Evolutionary conservation across 1,140 invertebrate species (phyloP).

Genomic region (Diabrotica virgifera): DNA sequence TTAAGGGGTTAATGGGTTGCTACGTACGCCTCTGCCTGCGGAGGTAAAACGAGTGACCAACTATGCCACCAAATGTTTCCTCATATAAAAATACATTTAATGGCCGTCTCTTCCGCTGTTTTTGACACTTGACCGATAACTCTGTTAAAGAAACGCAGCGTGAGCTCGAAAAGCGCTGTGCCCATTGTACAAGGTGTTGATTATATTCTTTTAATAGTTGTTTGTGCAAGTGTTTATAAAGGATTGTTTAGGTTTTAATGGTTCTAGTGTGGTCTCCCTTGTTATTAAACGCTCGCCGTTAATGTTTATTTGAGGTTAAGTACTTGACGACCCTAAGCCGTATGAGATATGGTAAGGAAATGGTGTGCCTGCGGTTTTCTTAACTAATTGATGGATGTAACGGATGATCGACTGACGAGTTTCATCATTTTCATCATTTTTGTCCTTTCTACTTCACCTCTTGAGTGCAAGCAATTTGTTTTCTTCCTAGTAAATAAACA

Average conservation of each 20-base stretch:
- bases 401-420: too few species aligned
- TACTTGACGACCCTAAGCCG: not conserved
- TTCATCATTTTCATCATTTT: too few species aligned
- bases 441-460: too few species aligned
- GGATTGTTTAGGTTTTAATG: not conserved
- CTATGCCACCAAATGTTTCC: not conserved
- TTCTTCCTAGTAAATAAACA: too few species aligned
- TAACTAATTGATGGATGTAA: too few species aligned
- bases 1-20: too few species aligned
- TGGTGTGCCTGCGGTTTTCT: too few species aligned
- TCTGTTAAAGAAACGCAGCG: not conserved
- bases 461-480: too few species aligned
- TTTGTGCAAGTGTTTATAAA: not conserved
- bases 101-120: conserved; percentile 1
- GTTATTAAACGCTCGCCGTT: not conserved
- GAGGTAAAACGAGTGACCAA: too few species aligned
- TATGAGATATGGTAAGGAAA: too few species aligned
- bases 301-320: not conserved
- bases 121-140: conserved; percentile 2
- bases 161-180: not conserved
- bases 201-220: not conserved
- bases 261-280: not conserved
- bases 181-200: not conserved
- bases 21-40: too few species aligned
- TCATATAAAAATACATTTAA: not conserved